These are phyloP conservation scores for Paracentrotus lividus DNA, from an alignment of 53 echinoderm and acorn worm species.

Conservation along the genomic window DNA sequence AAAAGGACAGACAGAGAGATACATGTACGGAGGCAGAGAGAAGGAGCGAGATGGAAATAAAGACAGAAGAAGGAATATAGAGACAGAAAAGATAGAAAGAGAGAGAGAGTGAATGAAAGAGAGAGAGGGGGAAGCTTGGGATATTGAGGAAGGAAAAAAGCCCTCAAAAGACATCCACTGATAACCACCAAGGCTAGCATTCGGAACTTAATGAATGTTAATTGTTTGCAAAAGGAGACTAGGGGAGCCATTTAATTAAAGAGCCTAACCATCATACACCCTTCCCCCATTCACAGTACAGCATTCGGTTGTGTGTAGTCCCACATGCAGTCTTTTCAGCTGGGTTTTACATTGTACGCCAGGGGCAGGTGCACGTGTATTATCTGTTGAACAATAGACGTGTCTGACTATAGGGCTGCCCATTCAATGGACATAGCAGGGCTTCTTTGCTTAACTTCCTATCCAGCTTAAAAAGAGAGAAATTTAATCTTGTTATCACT, in stretches of 20 bases:
- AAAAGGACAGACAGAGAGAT: not conserved
- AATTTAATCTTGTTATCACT: constrained; percentile 61
- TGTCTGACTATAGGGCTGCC: not conserved
- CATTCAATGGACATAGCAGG: not conserved
- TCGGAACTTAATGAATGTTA: constrained; percentile 67
- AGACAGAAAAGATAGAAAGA: not conserved
- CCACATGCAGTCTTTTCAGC: constrained; percentile 62
- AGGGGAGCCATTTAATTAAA: constrained; percentile 59
- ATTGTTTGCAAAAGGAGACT: constrained; percentile 59
- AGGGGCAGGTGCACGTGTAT: constrained; percentile 56
- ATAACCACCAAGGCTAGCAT: constrained; percentile 48
- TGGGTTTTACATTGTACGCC: constrained; percentile 55
- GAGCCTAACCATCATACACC: not conserved
- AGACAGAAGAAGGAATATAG: not conserved
- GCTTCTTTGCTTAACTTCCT: constrained; percentile 54
- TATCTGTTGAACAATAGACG: constrained; percentile 52
- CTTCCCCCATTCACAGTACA: constrained; percentile 7
- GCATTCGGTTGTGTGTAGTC: constrained; percentile 17
- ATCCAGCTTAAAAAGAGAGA: not conserved
- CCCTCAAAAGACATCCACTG: not conserved
- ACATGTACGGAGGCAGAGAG: no score
- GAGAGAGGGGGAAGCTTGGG: not conserved
- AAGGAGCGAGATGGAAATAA: not conserved
- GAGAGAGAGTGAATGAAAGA: not conserved
- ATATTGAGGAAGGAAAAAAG: constrained; percentile 18